phyloP scores from a whole-genome alignment of 2,113 vertebrate genomes.

The Rhinoderma darwinii region DNA sequence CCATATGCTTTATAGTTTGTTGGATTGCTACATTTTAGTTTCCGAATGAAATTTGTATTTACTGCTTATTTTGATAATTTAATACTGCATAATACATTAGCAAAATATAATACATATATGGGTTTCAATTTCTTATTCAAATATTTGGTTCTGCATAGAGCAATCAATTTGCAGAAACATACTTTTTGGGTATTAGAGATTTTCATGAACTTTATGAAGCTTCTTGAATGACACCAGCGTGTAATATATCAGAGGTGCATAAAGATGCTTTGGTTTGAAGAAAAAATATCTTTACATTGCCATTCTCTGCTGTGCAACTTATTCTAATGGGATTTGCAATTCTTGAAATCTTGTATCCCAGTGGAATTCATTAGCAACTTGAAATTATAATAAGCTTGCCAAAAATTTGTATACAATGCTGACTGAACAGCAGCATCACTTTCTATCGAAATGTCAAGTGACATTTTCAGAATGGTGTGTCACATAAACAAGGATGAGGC shows the following conservation, averaged over 20 bases:
- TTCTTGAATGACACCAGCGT: not conserved
- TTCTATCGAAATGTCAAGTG: not conserved
- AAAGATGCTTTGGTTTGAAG: not conserved
- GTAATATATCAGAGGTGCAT: not conserved
- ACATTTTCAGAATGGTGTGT: not conserved
- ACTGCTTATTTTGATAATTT: too few relatives aligned
- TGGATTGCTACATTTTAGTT: too few relatives aligned
- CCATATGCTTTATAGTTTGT: too few relatives aligned
- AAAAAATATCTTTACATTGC: not conserved
- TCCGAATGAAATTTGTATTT: too few relatives aligned
- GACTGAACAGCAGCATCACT: not conserved
- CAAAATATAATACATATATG: too few relatives aligned
- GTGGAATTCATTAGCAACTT: not conserved
- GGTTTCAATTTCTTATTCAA: too few relatives aligned
- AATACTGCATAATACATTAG: too few relatives aligned
- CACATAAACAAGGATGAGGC: not conserved
- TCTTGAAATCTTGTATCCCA: not conserved
- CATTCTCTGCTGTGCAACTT: not conserved
- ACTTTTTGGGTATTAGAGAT: not conserved
- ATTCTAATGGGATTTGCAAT: not conserved
- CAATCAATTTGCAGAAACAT: too few relatives aligned
- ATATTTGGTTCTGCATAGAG: too few relatives aligned
- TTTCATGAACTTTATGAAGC: not conserved
- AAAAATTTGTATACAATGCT: not conserved
- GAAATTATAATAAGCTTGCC: not conserved